Base-by-base conservation (phyloP, 2,113 vertebrate genomes). In the Rana temporaria region DNA sequence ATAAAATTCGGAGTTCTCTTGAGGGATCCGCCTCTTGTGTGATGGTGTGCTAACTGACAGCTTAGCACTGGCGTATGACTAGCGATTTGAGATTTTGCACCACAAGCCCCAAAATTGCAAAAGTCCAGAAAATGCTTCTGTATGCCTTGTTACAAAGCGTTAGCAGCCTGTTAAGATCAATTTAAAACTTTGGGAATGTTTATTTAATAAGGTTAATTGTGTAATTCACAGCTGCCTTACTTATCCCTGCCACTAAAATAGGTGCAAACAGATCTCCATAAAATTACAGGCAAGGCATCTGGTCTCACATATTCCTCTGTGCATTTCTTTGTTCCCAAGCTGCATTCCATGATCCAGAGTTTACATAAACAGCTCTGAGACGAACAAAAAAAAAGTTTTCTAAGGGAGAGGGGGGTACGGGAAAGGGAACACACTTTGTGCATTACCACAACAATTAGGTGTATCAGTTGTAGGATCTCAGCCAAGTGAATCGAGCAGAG, bases 381-480 rank as follows among this genome's bases (percentile, higher is more conserved):
- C 20, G 42, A 73, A 72, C 38, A 73, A 68, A 73, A 81, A 81
- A 48, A 79, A 22, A 72, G 15, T 34, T 19, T 57, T 52, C 9
- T 2, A 55, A 48, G 55, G 30, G 57, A 63, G 60, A 62, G 34
- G 80, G 71, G 71, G 56, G 14, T n/a, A 22, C 1, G 80, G 48
- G 62, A 83, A 30, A 48, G 52, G 81, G 85, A 91, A 92, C 91
- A 79, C 85, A 88, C 80, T 85, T 89, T 88, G 78, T 65, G 64
- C 62, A 67, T 90, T 88, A 87, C 55, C 42, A 86, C 88, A 90
- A 86, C 81, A 88, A 88, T 88, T 70, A 80, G 85, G 88, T 86
- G 87, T 85, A 88, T 86, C 86, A 87, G 76, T 86, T 85, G 76
- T 82, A 69, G 82, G 81, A 83, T 81, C 87, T 90, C 84, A 83